Conservation (phyloP, 2,888 invertebrate genomes). For the Caenorhabditis sp. region DNA sequence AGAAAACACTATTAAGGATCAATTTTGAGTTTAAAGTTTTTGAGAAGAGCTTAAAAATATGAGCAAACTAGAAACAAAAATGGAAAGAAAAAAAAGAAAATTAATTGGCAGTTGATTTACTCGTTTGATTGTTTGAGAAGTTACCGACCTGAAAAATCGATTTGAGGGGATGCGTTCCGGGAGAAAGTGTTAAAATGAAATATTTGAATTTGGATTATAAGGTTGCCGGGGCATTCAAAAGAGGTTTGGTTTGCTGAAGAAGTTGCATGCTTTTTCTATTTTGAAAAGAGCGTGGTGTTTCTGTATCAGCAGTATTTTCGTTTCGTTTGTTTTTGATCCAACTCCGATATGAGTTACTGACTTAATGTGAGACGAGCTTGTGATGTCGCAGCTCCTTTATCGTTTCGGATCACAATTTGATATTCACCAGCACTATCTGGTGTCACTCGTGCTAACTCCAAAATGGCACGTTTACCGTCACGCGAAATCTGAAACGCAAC, state of each 20-base stretch:
- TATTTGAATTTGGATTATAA: neutral
- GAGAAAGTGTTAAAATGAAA: neutral
- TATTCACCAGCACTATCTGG: conserved; percentile 67
- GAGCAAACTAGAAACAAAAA: neutral
- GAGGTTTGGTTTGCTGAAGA: neutral
- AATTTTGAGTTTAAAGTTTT: neutral
- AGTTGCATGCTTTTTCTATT: neutral
- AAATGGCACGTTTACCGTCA: conserved; percentile 60
- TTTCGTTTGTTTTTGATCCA: neutral
- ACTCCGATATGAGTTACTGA: conserved; percentile 19
- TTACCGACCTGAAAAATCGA: conserved; percentile 2
- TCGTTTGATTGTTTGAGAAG: neutral
- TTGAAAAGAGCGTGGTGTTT: neutral
- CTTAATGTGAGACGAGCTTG: conserved; percentile 67
- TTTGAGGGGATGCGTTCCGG: neutral
- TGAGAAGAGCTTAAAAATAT: neutral
- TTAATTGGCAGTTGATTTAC: conserved; percentile 1
- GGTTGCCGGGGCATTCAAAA: neutral
- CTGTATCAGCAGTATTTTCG: conserved; percentile 8
- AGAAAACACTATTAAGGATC: neutral
- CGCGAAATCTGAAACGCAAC: conserved; percentile 56
- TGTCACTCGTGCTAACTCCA: conserved; percentile 64
- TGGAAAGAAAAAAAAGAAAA: neutral
- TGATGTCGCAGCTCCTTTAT: conserved; percentile 65
- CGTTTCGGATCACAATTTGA: conserved; percentile 60